Base-by-base conservation (phyloP, 92 coral and sea anemone species). In the Phenganax subtilis region DNA sequence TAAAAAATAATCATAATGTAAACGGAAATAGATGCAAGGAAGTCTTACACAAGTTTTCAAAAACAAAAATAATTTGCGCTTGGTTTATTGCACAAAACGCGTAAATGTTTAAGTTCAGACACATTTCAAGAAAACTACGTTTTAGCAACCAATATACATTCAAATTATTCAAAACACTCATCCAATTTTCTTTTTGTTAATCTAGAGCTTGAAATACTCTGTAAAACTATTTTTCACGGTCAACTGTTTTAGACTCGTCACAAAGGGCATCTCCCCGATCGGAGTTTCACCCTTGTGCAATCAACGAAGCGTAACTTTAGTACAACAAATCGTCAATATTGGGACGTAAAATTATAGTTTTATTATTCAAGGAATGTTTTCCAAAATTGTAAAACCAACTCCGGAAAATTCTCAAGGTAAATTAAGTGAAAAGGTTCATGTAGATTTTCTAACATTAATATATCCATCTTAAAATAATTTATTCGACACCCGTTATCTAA, bases 251-350 rank as follows among this genome's bases (percentile, higher is more conserved):
- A 37, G 47, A 37, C 47, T 37, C 47, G 47, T 68, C 54, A 51
- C 14, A 11, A 68, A 7, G 73, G 16, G 10, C 12, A 27, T 0
- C 47, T 68, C 7, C 73, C 73, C 73, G 53, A 68, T 10, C 73
- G 73, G 70, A 27, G 11, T 11, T 37, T 68, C 47, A 16, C 37
- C 6, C n/a, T 2, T 37, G 47, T 68, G 73, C 53, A 17, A 68
- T 68, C 53, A 68, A 30, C 11, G 73, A 68, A 7, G 73, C 73
- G 73, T 68, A 53, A 29, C 73, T 30, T n/a, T 12, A 68, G 53
- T 28, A 9, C 5, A 37, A 37, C 16, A 68, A 68, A 68, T 30
- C 31, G 31, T 68, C 54, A 68, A 30, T 68, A 14, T 68, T 53
- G 12, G 53, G 47, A 9, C 73, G 7, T 29, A 12, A 68, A 68